phyloP scores from a whole-genome alignment of 2,113 vertebrate species.

The Pagrus major region DNA sequence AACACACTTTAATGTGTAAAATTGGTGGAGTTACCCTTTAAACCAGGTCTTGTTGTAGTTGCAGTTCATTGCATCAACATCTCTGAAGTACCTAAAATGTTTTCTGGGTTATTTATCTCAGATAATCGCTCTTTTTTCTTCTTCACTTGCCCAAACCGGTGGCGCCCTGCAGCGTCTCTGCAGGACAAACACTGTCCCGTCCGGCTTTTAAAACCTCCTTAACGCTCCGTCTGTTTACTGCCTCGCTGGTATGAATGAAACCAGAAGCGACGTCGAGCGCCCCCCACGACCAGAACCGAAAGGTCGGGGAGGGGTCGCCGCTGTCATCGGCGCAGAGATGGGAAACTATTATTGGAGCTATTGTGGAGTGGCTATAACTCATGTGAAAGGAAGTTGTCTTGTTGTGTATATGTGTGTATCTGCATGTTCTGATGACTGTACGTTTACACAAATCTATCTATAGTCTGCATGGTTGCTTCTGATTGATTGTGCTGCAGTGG shows the following conservation, averaged over 20 bases:
- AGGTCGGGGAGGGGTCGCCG: conserved; percentile 65
- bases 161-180: conserved; percentile 5
- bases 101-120: background rate
- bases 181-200: conserved; percentile 10
- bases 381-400: conserved; percentile 74
- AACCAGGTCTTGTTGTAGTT: background rate
- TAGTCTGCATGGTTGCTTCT: conserved; percentile 54
- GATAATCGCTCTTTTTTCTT: background rate
- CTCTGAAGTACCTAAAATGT: background rate
- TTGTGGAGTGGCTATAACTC: conserved; percentile 74
- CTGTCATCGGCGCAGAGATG: conserved; percentile 55
- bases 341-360: conserved; percentile 78
- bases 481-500: conserved; percentile 49
- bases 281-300: conserved; percentile 19
- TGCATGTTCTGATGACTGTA: conserved; percentile 53
- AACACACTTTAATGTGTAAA: no score
- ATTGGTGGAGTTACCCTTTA: no score
- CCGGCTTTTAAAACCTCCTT: background rate
- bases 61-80: background rate
- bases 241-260: conserved; percentile 58
- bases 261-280: conserved; percentile 21
- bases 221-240: conserved; percentile 12
- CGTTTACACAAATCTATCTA: conserved; percentile 74
- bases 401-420: conserved; percentile 57
- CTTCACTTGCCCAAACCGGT: conserved; percentile 6